Conservation (phyloP, 2,888 invertebrate species). For the Heliconius cydno region DNA sequence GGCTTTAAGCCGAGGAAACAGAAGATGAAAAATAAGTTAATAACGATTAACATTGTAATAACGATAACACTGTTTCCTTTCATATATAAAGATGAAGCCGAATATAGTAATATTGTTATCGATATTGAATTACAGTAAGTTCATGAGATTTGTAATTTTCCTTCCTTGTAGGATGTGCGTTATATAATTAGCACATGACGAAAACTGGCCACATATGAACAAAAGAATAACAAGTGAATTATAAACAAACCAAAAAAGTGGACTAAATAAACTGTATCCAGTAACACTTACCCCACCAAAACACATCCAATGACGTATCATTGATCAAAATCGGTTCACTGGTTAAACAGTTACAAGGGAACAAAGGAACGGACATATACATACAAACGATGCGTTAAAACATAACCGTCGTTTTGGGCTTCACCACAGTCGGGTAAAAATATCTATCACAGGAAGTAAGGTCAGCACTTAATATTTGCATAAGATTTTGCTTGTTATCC, state of each 20-base stretch:
- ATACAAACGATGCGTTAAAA: too few species aligned
- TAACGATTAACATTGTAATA: background rate
- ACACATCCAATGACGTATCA: too few species aligned
- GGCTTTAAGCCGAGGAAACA: background rate
- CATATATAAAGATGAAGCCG: slow-evolving; percentile 15
- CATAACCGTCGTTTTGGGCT: too few species aligned
- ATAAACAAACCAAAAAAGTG: too few species aligned
- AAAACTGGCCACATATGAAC: slow-evolving; percentile 30
- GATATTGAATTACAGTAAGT: slow-evolving; percentile 28
- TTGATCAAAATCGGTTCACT: too few species aligned
- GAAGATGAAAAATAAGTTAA: background rate
- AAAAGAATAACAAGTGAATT: slow-evolving; percentile 10
- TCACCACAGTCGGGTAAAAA: too few species aligned
- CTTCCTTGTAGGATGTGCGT: slow-evolving; percentile 35
- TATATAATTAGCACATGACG: slow-evolving; percentile 37
- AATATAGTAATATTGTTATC: slow-evolving; percentile 31
- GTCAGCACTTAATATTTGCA: too few species aligned
- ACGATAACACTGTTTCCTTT: background rate
- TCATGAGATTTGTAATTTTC: slow-evolving; percentile 38
- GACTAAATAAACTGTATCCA: too few species aligned
- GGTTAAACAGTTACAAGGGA: too few species aligned
- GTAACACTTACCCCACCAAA: too few species aligned
- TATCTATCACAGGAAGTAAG: background rate
- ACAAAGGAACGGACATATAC: too few species aligned
- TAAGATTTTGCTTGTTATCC: too few species aligned